phyloP scores from a whole-genome alignment of 2,797 vertebrate genomes.

The Acropternis orthonyx region DNA sequence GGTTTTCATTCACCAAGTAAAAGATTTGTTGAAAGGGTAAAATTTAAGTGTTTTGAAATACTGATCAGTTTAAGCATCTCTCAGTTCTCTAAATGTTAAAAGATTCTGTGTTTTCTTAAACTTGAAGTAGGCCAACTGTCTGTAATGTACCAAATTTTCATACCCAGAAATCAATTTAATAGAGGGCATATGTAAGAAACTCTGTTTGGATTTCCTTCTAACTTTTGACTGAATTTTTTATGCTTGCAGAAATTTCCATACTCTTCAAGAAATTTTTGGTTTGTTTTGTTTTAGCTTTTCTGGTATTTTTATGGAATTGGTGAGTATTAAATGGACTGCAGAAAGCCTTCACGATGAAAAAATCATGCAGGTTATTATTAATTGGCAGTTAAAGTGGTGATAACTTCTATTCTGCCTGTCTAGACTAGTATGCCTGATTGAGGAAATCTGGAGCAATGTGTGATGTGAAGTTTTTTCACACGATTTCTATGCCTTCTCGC shows the following conservation, averaged over 20 bases:
- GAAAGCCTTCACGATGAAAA: background rate
- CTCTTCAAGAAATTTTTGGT: background rate
- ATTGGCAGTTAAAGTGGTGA: background rate
- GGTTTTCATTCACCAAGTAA: background rate
- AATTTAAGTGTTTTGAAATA: background rate
- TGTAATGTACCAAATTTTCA: background rate
- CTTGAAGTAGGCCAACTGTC: background rate
- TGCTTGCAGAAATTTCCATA: background rate
- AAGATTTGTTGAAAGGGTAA: background rate
- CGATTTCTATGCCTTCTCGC: fast-evolving
- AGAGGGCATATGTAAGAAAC: background rate
- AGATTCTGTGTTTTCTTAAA: background rate
- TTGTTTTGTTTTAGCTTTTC: background rate
- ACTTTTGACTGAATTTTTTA: background rate
- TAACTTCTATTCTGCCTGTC: background rate
- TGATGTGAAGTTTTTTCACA: background rate
- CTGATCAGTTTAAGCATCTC: background rate
- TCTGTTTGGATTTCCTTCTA: background rate
- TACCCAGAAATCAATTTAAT: background rate
- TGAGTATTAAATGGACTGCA: background rate
- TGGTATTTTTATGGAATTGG: background rate
- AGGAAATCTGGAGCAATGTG: background rate
- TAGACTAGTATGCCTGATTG: background rate
- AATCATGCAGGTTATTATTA: background rate
- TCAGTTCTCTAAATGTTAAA: background rate